Evolutionary conservation across 2,113 vertebrate genomes (phyloP).

Genomic region (Suncus etruscus): DNA sequence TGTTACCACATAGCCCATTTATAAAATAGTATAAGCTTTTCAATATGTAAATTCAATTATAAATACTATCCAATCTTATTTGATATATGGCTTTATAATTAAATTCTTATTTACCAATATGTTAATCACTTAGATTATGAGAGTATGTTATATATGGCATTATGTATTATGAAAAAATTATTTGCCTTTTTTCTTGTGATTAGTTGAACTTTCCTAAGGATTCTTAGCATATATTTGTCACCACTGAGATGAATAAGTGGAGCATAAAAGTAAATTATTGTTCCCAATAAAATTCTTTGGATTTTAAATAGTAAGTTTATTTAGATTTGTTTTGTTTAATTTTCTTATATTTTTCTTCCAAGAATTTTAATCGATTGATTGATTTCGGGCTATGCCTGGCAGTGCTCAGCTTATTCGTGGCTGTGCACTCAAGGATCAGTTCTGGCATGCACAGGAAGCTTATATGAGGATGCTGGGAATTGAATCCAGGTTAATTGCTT

Average conservation of each 20-base stretch:
- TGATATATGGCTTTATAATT: constrained; percentile 33
- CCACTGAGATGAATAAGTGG: neutral
- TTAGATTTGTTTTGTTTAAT: neutral
- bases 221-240: neutral
- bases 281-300: neutral
- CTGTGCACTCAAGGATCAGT: too few species aligned
- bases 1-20: constrained; percentile 13
- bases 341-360: neutral
- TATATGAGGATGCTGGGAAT: too few species aligned
- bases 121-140: neutral
- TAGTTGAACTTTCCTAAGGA: neutral
- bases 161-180: neutral
- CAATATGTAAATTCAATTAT: constrained; percentile 29
- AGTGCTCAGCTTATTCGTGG: too few species aligned
- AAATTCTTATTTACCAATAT: neutral
- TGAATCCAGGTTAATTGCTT: too few species aligned
- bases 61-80: neutral
- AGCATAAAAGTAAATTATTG: neutral
- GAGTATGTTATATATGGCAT: neutral
- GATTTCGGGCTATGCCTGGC: too few species aligned
- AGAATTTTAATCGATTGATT: too few species aligned
- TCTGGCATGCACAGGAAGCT: too few species aligned
- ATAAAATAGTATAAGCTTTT: constrained; percentile 40
- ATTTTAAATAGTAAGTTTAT: neutral
- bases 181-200: neutral